Base-by-base conservation (phyloP, 2,797 vertebrate genomes). In the Helicolenus hilgendorfi region DNA sequence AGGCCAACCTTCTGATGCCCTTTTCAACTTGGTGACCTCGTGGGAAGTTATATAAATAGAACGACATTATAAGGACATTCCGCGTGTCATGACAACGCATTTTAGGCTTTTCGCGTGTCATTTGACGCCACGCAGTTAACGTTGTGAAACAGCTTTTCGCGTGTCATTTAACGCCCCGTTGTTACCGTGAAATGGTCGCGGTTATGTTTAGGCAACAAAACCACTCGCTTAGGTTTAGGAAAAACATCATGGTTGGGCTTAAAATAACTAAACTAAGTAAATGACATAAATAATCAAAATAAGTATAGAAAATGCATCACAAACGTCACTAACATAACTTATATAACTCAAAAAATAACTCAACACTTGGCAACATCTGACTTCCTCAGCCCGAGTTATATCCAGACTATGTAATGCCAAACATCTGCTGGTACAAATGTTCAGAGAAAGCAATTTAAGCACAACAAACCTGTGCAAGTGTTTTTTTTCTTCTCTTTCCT, bases 141-240 rank as follows among this genome's bases (percentile, higher is more conserved):
- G 18, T 45, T 45, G 41, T 53, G 18, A 53, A 53, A 53, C 18
- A 18, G 45, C 0, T 49, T 0, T 49, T 49, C 3, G 0, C 45
- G 20, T 49, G 0, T 49, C 45, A 49, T 49, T 49, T 49, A 20
- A 20, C 18, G 7, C 7, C 18, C 20, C 7, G 18, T 8, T 49
- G 45, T 49, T 49, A 49, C 45, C 45, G 0, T 0, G 45, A 49
- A 49, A 20, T 7, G 18, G 45, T 0, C 18, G 0, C 18, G 18
- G 45, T 49, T 49, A 49, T n/a, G 45, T 49, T 49, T 49, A 49
- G 18, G 7, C 7, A n/a, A 20, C 45, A 0, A n/a, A 49, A 49
- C 18, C 45, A 49, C 0, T 49, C 3, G 7, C 0, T 49, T 49
- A 49, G 0, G 45, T 49, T 49, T 49, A 20, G 45, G 45, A 20